Evolutionary conservation across 2,113 vertebrate genomes (phyloP), one percentile per base, ranked within the genome.

Genomic region (Dicentrarchus labrax): DNA sequence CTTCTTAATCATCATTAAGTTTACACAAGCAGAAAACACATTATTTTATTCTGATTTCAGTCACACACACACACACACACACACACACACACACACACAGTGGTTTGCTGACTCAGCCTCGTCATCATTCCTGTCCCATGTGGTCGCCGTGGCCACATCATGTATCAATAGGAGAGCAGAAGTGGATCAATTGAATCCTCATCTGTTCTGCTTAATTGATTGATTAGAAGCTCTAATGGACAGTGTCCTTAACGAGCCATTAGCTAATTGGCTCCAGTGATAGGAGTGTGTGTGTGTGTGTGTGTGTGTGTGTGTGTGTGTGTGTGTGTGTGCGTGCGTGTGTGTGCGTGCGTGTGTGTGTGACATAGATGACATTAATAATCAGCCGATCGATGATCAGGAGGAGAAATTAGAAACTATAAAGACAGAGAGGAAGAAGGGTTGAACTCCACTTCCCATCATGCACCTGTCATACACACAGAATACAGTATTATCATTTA

Each of bases 221-320:
- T 90, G 84, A 91, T 91, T 84, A 81, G 67, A 83, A 41, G 51
- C 30, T 87, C n/a, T 90, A 90, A 90, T 87, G 88, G 84, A 86
- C 22, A 38, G 4, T 11, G 22, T 43, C 57, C 82, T 90, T 83
- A 91, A 90, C 38, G 69, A 92, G 78, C 85, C 86, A 91, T 92
- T 91, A 92, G 88, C 90, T 90, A 86, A 92, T 92, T 92, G 88
- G 78, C 66, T 39, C 51, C 36, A 51, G 53, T 36, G 64, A 59
- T 56, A 9, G 8, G 59, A 68, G 22, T 4, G 56, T 38, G 68
- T 56, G 50, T 43, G 66, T 69, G 43, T 61, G 65, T 51, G 59
- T 61, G 70, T 43, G 59, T 76, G 59, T 75, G 69, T 47, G 67
- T 66, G 79, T 69, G 70, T 73, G 74, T 76, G 85, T 77, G 61